phyloP scores from a whole-genome alignment of 1,140 invertebrate species.

The Nomia melanderi region DNA sequence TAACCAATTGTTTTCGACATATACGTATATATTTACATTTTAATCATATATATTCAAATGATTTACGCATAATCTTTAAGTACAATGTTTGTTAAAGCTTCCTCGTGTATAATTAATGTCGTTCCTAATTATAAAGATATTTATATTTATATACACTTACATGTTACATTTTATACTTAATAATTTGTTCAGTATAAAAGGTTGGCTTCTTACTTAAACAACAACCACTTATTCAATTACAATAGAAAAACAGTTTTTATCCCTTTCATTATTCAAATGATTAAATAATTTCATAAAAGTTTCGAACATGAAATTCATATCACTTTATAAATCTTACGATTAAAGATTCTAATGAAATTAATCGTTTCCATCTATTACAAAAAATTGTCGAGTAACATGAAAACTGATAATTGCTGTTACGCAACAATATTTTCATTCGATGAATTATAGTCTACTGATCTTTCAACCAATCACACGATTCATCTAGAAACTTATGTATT shows the following conservation, averaged over 20 bases:
- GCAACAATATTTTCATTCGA: too few species aligned
- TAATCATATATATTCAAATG: background rate
- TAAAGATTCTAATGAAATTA: too few species aligned
- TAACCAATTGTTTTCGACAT: background rate
- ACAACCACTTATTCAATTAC: background rate
- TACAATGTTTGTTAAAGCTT: background rate
- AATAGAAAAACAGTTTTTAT: too few species aligned
- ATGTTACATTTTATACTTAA: background rate
- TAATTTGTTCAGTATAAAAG: background rate
- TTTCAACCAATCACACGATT: background rate
- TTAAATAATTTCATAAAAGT: background rate
- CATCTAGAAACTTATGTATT: too few species aligned
- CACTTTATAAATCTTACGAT: too few species aligned
- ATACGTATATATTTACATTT: background rate
- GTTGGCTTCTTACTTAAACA: background rate
- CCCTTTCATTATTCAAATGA: too few species aligned
- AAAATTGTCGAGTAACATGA: too few species aligned
- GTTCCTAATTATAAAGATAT: background rate
- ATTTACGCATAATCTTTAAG: background rate
- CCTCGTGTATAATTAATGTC: background rate
- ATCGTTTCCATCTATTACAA: too few species aligned
- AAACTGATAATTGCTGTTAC: too few species aligned
- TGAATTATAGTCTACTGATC: background rate
- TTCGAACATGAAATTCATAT: background rate
- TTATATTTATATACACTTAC: constrained; percentile 26